Base-by-base conservation (phyloP, 2,888 invertebrate genomes). In the Xestia c-nigrum region DNA sequence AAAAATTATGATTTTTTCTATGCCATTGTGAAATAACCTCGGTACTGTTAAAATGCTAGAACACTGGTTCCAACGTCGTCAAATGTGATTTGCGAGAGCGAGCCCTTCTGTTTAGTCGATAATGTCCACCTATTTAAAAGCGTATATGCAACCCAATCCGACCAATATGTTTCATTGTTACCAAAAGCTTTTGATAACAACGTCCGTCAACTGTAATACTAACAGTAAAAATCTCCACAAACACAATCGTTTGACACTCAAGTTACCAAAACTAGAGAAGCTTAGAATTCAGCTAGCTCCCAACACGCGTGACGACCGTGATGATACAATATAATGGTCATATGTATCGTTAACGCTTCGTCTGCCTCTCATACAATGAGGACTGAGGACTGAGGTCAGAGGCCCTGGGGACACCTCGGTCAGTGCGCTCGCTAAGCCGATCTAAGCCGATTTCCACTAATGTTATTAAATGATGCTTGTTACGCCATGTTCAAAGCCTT, bases 391-490 rank as follows among this genome's bases (percentile, higher is more conserved):
- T 67, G 66, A 78, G 72, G 83, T 84, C 83, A 80, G 47, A 85
- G 40, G 52, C 72, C 52, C 55, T 47, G 64, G 40, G 82, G 76
- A 68, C 75, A 66, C 50, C 12, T 14, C 74, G 85, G 86, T 85
- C 85, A 83, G 64, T 66, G 76, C 65, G 75, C 77, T 46, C 64
- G 50, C 63, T 87, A 79, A 85, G 78, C 86, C 66, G 73, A 72
- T 86, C 73, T 78, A 86, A 87, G 86, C 87, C 83, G 85, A 86
- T 87, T 85, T 74, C 65, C 43, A 66, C 83, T 86, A 87, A 86
- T 81, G 74, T 78, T 74, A 86, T 86, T 86, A 86, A 74, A 74
- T 76, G 72, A 78, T 71, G 46, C 85, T 75, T 65, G 64, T 73
- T 77, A 59, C 70, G 70, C 43, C 76, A 59, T 68, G 63, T 76